Conservation (phyloP, 37 sponge, comb jelly and placozoan species). For the Oopsacas minuta region DNA sequence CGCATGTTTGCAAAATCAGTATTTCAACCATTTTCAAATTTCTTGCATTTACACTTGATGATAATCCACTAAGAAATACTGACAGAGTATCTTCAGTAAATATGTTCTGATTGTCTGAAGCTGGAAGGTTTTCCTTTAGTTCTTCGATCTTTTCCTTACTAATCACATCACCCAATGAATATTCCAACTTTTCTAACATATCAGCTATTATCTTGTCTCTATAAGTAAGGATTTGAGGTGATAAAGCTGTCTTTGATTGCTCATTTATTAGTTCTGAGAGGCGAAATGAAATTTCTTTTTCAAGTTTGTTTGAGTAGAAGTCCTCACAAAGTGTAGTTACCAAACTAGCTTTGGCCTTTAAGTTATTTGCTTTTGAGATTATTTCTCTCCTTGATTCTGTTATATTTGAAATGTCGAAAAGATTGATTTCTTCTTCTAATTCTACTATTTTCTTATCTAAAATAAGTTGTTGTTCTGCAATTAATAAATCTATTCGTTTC, state of each 20-base stretch:
- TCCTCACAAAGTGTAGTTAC: slow-evolving; percentile 4
- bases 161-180: not conserved
- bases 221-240: not conserved
- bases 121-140: not conserved
- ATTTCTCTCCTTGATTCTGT: not conserved
- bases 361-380: not conserved
- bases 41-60: not conserved
- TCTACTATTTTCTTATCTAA: slow-evolving; percentile 8
- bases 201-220: not conserved
- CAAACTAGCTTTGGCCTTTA: not conserved
- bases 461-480: not conserved
- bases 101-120: not conserved
- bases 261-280: not conserved
- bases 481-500: not conserved
- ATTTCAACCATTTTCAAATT: not conserved
- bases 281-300: not conserved
- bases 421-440: not conserved
- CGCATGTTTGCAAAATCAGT: not conserved
- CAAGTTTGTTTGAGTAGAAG: not conserved
- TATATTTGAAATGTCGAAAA: not conserved
- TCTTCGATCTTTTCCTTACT: not conserved
- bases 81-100: not conserved
- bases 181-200: not conserved
- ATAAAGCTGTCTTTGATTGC: not conserved
- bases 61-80: not conserved